Conservation (phyloP, 2,888 invertebrate species). For the Eugnorisma glareosa region DNA sequence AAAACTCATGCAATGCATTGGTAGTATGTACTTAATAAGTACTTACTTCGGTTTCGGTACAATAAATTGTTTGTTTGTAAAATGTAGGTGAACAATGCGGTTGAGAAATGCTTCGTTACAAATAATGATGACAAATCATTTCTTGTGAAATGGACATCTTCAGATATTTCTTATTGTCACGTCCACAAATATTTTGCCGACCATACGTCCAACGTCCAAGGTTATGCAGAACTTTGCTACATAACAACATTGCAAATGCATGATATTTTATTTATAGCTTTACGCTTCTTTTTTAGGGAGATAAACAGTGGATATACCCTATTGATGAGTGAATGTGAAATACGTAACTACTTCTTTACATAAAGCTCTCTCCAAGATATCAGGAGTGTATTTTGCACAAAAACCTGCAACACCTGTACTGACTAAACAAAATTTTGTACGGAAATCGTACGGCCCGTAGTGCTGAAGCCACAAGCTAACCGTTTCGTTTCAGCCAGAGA, state of each 20-base stretch:
- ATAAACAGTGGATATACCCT: not conserved
- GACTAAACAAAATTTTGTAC: not conserved
- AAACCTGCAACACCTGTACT: not conserved
- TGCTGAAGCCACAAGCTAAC: not conserved
- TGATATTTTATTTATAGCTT: not conserved
- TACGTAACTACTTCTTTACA: no score
- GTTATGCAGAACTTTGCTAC: conserved; percentile 22
- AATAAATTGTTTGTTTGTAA: conserved; percentile 15
- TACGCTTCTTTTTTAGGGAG: not conserved
- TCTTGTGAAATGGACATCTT: conserved; percentile 58
- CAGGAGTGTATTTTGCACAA: not conserved
- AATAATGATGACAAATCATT: conserved; percentile 64
- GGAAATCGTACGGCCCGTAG: not conserved
- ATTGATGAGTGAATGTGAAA: not conserved
- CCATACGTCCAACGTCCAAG: conserved; percentile 46
- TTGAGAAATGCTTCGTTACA: conserved; percentile 49
- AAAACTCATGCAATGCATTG: not conserved
- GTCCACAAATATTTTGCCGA: conserved; percentile 52
- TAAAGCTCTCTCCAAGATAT: not conserved
- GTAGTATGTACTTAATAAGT: not conserved
- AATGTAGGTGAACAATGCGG: conserved; percentile 25
- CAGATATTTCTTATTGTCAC: conserved; percentile 61
- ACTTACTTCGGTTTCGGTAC: not conserved
- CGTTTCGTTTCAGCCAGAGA: not conserved
- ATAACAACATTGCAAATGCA: not conserved